Conservation (phyloP, 2,113 vertebrate species). For the Salvelinus namaycush region DNA sequence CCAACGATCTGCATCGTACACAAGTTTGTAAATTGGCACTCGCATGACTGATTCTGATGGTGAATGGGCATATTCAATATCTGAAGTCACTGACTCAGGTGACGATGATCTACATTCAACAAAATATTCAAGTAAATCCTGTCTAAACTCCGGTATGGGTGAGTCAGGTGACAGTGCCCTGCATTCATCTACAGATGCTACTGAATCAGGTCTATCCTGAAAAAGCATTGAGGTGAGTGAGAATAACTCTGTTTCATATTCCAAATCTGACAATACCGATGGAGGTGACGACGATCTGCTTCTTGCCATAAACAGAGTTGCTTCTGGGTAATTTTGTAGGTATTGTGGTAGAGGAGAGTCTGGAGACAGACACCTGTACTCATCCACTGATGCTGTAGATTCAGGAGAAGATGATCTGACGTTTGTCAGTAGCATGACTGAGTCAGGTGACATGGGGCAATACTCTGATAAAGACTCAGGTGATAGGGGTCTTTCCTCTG, state of each 20-base stretch:
- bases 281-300: constrained; percentile 14
- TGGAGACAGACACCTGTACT: no score
- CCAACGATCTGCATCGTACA: constrained; percentile 24
- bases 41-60: neutral
- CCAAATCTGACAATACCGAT: constrained; percentile 18
- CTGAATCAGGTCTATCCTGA: constrained; percentile 28
- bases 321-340: no score
- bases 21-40: neutral
- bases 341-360: no score
- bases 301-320: neutral
- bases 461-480: constrained; percentile 25
- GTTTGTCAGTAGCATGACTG: constrained; percentile 10
- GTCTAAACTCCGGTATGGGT: constrained; percentile 34
- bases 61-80: constrained; percentile 17
- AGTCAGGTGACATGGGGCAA: constrained; percentile 30
- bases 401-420: constrained; percentile 36
- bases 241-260: constrained; percentile 23
- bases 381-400: no score
- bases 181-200: constrained; percentile 1
- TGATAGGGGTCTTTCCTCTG: constrained; percentile 28
- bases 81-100: constrained; percentile 2
- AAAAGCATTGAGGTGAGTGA: neutral
- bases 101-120: neutral
- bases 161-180: constrained; percentile 28
- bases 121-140: constrained; percentile 9